Conservation (phyloP, 1,140 invertebrate genomes). For the Tetramorium parvispinum region DNA sequence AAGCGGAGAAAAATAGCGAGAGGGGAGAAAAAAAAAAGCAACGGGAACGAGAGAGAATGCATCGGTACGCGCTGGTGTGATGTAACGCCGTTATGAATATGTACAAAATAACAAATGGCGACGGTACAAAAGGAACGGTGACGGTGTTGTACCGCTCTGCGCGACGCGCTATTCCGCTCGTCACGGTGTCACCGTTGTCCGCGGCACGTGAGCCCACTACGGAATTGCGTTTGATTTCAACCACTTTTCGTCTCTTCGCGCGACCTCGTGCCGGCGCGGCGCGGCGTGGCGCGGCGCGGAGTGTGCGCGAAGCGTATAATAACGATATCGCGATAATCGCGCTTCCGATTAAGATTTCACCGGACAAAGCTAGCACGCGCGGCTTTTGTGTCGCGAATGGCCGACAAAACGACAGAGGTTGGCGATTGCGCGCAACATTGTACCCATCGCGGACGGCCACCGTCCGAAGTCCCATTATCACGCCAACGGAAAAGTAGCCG, state of each 20-base stretch:
- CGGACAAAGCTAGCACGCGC: conserved; percentile 64
- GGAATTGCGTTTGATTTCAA: conserved; percentile 76
- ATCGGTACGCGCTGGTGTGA: conserved; percentile 77
- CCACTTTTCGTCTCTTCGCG: conserved; percentile 60
- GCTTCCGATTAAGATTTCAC: conserved; percentile 70
- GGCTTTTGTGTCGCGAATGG: conserved; percentile 52
- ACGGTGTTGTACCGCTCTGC: conserved; percentile 69
- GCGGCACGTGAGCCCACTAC: conserved; percentile 76
- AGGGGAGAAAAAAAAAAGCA: conserved; percentile 40
- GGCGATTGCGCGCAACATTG: conserved; percentile 29
- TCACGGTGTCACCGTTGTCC: conserved; percentile 76
- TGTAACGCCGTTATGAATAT: conserved; percentile 82
- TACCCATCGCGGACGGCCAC: not conserved
- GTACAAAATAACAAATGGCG: conserved; percentile 80
- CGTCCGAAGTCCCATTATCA: conserved; percentile 10
- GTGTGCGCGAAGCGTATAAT: conserved; percentile 33
- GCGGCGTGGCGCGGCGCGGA: conserved; percentile 17
- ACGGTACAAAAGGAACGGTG: conserved; percentile 70
- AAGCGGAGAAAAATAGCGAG: conserved; percentile 61
- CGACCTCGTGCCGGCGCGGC: conserved; percentile 24
- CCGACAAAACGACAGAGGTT: conserved; percentile 48
- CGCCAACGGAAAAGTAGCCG: not conserved
- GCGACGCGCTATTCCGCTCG: conserved; percentile 70
- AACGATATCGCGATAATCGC: conserved; percentile 66
- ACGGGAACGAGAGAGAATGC: conserved; percentile 65